These are phyloP conservation scores for Pseudeuparius sepicola DNA, from an alignment of 2,888 invertebrate species.

Conservation along the genomic window DNA sequence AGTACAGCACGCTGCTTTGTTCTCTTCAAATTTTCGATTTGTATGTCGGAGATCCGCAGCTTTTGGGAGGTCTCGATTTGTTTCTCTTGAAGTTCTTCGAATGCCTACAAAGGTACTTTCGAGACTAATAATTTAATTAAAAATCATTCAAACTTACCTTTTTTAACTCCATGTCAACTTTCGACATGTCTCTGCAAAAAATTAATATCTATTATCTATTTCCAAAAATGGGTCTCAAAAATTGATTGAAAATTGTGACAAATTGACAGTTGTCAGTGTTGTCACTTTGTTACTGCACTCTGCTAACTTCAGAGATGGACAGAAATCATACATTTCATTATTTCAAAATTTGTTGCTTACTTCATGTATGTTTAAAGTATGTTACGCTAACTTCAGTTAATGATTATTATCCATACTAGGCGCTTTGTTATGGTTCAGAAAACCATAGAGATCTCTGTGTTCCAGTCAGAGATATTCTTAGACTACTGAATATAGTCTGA, in stretches of 20 bases:
- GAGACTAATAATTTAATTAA: slow-evolving; percentile 5
- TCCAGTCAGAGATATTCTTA: too few species aligned
- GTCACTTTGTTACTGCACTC: too few species aligned
- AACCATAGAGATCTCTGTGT: too few species aligned
- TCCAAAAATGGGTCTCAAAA: slow-evolving; percentile 18
- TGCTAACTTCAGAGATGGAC: too few species aligned
- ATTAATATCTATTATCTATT: slow-evolving; percentile 6
- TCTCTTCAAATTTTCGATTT: slow-evolving; percentile 60
- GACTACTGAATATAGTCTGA: too few species aligned
- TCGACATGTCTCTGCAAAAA: slow-evolving; percentile 26
- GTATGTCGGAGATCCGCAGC: slow-evolving; percentile 65
- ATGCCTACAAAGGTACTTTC: slow-evolving; percentile 46
- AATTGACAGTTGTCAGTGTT: slow-evolving; percentile 1
- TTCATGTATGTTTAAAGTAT: too few species aligned
- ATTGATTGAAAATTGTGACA: slow-evolving; percentile 13
- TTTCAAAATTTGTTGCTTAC: too few species aligned
- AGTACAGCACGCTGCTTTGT: slow-evolving; percentile 59
- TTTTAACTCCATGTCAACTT: slow-evolving; percentile 40
- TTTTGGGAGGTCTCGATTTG: slow-evolving; percentile 73
- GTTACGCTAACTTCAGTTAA: too few species aligned
- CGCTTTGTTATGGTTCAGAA: too few species aligned
- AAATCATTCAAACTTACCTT: slow-evolving; percentile 32
- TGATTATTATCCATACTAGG: too few species aligned
- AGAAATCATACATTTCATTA: too few species aligned
- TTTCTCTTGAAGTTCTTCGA: slow-evolving; percentile 70